These are phyloP conservation scores for Brachyalestes nurse DNA, from an alignment of 2,797 vertebrate genomes.

Conservation along the genomic window DNA sequence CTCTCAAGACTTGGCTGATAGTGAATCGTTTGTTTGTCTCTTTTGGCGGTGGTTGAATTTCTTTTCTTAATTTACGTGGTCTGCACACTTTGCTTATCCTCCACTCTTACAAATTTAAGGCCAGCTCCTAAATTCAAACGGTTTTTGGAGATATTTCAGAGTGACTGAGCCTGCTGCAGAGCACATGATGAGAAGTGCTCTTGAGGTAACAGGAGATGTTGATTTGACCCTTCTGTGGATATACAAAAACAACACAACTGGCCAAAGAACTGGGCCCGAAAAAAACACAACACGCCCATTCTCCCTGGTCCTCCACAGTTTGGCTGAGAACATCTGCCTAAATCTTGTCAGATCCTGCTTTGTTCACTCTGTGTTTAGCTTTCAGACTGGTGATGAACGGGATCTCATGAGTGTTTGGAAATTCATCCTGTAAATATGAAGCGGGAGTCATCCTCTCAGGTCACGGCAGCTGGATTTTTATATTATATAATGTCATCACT, in stretches of 20 bases:
- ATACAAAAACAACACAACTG: not conserved
- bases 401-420: slow-evolving; percentile 26
- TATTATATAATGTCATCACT: not conserved
- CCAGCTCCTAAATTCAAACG: not conserved
- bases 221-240: slow-evolving; percentile 1
- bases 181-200: not conserved
- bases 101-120: not conserved
- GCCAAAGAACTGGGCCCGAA: not conserved
- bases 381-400: not conserved
- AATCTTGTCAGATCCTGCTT: not conserved
- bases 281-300: not conserved
- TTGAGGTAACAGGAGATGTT: not conserved
- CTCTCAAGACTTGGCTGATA: not conserved
- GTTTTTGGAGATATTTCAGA: not conserved
- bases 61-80: not conserved
- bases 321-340: slow-evolving; percentile 1
- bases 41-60: not conserved
- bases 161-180: not conserved
- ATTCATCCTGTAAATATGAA: slow-evolving; percentile 12
- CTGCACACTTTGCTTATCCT: slow-evolving; percentile 6
- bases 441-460: not conserved
- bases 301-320: not conserved
- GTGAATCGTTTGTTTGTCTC: slow-evolving; percentile 15
- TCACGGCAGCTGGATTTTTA: slow-evolving; percentile 11
- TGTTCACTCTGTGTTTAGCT: not conserved